A percentile compares a stretch with the other conserved stretches of the same genome.
Evolutionary conservation across 1,140 invertebrate species (phyloP).

Genomic region (Meloidogyne hapla): DNA sequence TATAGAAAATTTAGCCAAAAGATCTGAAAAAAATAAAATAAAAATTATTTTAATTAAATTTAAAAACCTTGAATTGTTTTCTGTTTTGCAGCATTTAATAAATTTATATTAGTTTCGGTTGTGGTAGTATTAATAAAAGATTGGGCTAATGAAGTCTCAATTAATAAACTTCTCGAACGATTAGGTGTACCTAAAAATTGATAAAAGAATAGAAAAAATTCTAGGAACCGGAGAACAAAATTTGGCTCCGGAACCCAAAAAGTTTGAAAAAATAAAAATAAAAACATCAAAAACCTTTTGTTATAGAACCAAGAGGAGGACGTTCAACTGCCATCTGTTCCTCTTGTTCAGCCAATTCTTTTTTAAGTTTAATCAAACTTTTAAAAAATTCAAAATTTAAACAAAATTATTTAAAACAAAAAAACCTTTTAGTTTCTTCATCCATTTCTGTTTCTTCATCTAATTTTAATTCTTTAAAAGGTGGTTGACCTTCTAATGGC

Average conservation of each 20-base stretch:
- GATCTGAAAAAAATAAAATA: neutral
- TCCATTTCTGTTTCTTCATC: slow-evolving; percentile 13
- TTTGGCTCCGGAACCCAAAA: no score
- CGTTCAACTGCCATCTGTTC: neutral
- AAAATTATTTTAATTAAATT: no score
- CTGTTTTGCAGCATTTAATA: neutral
- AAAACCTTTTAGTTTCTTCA: neutral
- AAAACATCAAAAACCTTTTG: neutral
- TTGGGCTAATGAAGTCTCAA: neutral
- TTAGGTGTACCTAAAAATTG: neutral
- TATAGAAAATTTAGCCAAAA: neutral
- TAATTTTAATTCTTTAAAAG: slow-evolving; percentile 38
- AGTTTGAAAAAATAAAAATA: neutral
- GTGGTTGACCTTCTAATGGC: slow-evolving; percentile 17
- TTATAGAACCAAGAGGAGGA: neutral
- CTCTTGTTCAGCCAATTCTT: neutral
- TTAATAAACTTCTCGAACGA: neutral
- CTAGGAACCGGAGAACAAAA: no score
- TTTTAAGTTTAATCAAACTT: neutral
- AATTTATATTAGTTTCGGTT: neutral
- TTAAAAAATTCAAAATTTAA: neutral
- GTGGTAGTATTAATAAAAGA: neutral
- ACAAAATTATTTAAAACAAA: neutral
- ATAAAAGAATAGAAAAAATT: no score
- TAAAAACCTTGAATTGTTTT: neutral